phyloP scores from a whole-genome alignment of 2,888 invertebrate species.

The Mimachlamys varia region DNA sequence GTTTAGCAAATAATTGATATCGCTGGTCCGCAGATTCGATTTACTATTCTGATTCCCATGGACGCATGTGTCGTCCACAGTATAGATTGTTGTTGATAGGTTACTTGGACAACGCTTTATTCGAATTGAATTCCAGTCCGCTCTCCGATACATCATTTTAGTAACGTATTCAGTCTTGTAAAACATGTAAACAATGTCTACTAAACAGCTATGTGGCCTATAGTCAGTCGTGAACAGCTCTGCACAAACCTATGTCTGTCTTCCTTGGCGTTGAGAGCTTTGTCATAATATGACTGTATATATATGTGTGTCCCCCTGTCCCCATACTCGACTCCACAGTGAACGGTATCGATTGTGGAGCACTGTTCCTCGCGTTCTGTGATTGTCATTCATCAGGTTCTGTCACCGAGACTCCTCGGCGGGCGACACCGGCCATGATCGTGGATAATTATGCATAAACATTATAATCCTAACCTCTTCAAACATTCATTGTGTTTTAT shows the following conservation, averaged over 20 bases:
- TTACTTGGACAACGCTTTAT: background rate
- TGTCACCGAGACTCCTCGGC: conserved; percentile 5
- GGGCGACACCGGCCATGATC: conserved; percentile 19
- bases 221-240: background rate
- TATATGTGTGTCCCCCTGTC: conserved; percentile 7
- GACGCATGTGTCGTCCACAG: background rate
- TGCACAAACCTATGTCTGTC: background rate
- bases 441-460: conserved; percentile 17
- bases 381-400: conserved; percentile 19
- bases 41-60: background rate
- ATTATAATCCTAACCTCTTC: background rate
- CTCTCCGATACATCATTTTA: background rate
- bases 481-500: background rate
- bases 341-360: conserved; percentile 22
- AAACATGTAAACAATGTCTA: background rate
- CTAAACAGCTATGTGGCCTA: background rate
- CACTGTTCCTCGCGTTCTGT: conserved; percentile 28
- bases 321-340: background rate
- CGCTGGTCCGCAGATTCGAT: background rate
- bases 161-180: background rate
- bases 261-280: background rate
- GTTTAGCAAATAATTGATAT: background rate
- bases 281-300: background rate
- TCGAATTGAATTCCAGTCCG: background rate
- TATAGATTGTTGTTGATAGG: background rate